phyloP scores from a whole-genome alignment of 2,888 invertebrate species.

The Tetragonisca angustula region DNA sequence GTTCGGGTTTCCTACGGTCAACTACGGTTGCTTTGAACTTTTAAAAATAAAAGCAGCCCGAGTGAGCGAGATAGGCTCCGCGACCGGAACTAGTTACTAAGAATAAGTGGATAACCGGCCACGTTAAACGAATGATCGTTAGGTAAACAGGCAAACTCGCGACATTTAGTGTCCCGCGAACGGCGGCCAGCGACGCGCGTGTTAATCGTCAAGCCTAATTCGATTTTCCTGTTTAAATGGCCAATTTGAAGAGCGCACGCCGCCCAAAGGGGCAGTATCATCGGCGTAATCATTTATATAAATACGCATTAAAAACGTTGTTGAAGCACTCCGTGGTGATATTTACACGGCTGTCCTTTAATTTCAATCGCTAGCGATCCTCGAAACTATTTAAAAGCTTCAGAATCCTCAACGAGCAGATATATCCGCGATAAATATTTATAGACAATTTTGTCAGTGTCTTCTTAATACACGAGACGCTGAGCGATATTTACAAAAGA shows the following conservation, averaged over 20 bases:
- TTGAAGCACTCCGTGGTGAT: slow-evolving; percentile 40
- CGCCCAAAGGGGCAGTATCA: not conserved
- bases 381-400: not conserved
- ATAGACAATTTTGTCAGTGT: slow-evolving; percentile 19
- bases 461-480: not conserved
- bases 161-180: slow-evolving; percentile 40
- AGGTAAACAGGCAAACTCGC: slow-evolving; percentile 19
- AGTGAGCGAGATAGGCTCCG: not conserved
- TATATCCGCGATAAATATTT: slow-evolving; percentile 55
- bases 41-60: slow-evolving; percentile 29
- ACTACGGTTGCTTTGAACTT: slow-evolving; percentile 45
- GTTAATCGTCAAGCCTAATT: slow-evolving; percentile 39
- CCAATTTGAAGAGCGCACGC: slow-evolving; percentile 34
- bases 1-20: slow-evolving; percentile 20
- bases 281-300: slow-evolving; percentile 45
- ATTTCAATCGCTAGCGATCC: slow-evolving; percentile 10
- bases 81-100: slow-evolving; percentile 29
- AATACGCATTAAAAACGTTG: slow-evolving; percentile 37
- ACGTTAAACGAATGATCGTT: slow-evolving; percentile 47
- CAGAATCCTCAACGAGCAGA: not conserved
- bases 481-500: not conserved
- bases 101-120: slow-evolving; percentile 49
- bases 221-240: slow-evolving; percentile 39
- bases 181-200: slow-evolving; percentile 22
- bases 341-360: slow-evolving; percentile 17